A percentile compares a stretch with the other conserved stretches of the same genome.
These are phyloP conservation scores for Drosophila limbata DNA, from an alignment of 2,888 invertebrate genomes.

Conservation along the genomic window DNA sequence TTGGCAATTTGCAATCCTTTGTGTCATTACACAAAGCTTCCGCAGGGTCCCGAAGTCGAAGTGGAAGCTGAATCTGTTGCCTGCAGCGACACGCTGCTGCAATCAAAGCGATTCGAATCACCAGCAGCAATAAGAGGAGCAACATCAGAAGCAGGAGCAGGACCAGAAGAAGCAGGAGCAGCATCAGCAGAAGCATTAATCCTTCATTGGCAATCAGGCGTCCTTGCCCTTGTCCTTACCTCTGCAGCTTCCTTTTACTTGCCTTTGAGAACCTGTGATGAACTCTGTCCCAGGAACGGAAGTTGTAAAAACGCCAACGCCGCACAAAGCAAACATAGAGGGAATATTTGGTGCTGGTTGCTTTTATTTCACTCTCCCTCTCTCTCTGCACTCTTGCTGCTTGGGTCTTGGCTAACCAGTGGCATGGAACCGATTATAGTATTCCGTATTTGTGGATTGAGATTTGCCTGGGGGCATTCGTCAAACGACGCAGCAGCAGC, in stretches of 20 bases:
- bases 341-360: constrained; percentile 56
- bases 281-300: constrained; percentile 64
- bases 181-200: constrained; percentile 61
- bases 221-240: constrained; percentile 34
- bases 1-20: constrained; percentile 83
- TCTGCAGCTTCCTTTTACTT: constrained; percentile 10
- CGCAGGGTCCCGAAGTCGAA: constrained; percentile 50
- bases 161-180: constrained; percentile 33
- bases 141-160: constrained; percentile 15
- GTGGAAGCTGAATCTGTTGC: constrained; percentile 36
- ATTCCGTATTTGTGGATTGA: constrained; percentile 74
- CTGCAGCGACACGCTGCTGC: constrained; percentile 70
- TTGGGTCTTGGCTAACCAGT: constrained; percentile 57
- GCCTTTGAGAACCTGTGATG: constrained; percentile 65
- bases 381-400: constrained; percentile 25
- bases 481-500: constrained; percentile 63
- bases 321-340: constrained; percentile 73
- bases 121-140: constrained; percentile 40
- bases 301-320: constrained; percentile 81
- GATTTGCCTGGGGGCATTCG: constrained; percentile 74
- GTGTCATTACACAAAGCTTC: constrained; percentile 83
- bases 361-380: constrained; percentile 41
- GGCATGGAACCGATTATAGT: constrained; percentile 82
- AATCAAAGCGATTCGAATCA: constrained; percentile 67
- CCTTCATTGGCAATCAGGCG: constrained; percentile 78